These are phyloP conservation scores for Crotalus viridis DNA, from an alignment of 2,113 vertebrate genomes.

Conservation along the genomic window DNA sequence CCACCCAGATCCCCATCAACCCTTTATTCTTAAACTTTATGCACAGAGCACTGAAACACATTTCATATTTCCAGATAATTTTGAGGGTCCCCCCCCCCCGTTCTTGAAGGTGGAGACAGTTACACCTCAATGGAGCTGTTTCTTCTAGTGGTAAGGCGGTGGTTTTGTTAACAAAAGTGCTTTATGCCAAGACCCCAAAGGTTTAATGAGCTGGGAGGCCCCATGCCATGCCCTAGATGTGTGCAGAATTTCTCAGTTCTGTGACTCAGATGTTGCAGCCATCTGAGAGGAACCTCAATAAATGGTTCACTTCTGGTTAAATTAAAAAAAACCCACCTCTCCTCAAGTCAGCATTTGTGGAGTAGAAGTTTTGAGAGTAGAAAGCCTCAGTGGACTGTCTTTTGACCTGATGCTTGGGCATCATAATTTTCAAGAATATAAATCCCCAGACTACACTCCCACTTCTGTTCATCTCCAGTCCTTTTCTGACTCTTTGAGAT, in stretches of 20 bases:
- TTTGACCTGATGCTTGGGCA: neutral
- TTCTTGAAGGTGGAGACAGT: neutral
- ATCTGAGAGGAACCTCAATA: neutral
- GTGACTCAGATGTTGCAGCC: neutral
- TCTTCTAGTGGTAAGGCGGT: no score
- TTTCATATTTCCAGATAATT: neutral
- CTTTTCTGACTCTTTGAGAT: slow-evolving; percentile 34
- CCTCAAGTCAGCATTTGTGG: neutral
- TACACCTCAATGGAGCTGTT: neutral
- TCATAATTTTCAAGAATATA: neutral
- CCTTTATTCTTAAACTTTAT: neutral
- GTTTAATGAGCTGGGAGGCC: neutral
- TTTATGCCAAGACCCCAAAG: neutral
- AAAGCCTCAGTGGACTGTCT: neutral
- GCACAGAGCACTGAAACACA: neutral
- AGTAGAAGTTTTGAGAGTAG: neutral
- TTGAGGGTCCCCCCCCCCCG: neutral
- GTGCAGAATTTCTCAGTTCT: neutral
- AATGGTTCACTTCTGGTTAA: neutral
- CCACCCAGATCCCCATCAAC: neutral
- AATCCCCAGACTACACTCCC: neutral
- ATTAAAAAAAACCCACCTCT: neutral
- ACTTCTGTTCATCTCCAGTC: neutral
- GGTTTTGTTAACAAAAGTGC: neutral
- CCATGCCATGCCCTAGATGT: no score